Percentiles rank a stretch among this genome's conserved stretches.
Conservation (phyloP, 1,140 invertebrate genomes). For the Bombus fervidus region DNA sequence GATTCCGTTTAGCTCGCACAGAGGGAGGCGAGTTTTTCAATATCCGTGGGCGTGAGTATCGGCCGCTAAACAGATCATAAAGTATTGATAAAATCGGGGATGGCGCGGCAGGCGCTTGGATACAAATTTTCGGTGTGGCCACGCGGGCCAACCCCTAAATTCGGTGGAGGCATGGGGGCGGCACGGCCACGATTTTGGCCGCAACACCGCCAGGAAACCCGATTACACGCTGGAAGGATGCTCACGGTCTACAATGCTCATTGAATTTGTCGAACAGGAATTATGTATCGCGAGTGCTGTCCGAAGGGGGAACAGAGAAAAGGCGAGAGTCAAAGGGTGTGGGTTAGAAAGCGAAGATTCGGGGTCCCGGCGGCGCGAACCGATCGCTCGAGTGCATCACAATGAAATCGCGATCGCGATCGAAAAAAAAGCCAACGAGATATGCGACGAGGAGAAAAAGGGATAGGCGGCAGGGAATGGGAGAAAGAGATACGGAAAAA, state of each 20-base stretch:
- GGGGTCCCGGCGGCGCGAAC: conserved; percentile 36
- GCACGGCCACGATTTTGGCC: conserved; percentile 46
- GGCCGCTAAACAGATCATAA: conserved; percentile 53
- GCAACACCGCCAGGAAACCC: conserved; percentile 61
- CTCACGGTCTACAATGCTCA: conserved; percentile 67
- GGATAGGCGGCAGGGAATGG: neutral
- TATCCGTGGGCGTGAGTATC: conserved; percentile 13
- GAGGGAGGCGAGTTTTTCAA: conserved; percentile 23
- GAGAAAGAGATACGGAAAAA: neutral
- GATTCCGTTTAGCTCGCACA: neutral
- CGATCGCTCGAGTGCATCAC: conserved; percentile 56
- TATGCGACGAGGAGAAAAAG: neutral
- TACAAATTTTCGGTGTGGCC: conserved; percentile 54
- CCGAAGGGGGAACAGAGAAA: neutral
- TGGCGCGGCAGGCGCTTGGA: conserved; percentile 8
- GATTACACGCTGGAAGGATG: conserved; percentile 69
- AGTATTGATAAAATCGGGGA: conserved; percentile 49
- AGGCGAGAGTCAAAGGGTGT: neutral
- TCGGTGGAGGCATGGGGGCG: conserved; percentile 15
- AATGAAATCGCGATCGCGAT: conserved; percentile 67
- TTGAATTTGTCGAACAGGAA: conserved; percentile 72
- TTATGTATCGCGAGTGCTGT: conserved; percentile 60
- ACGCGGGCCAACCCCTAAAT: conserved; percentile 45
- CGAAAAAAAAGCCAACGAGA: conserved; percentile 7
- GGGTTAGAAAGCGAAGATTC: conserved; percentile 22